Conservation (phyloP, 2,888 invertebrate genomes). For the Nomada goodeniana region DNA sequence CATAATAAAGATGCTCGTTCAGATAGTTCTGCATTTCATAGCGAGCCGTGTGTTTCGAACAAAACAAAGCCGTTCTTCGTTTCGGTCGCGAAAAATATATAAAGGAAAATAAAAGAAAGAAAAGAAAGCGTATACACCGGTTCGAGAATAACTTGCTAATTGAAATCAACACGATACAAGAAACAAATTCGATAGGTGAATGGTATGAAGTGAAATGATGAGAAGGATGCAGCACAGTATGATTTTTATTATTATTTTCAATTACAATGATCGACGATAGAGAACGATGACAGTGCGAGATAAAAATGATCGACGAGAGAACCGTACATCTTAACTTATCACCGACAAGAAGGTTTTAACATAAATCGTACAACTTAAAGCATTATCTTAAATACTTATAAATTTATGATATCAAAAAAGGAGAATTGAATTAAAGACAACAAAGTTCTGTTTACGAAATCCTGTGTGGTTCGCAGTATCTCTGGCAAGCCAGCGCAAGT, state of each 20-base stretch:
- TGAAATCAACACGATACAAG: constrained; percentile 12
- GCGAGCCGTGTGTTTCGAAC: neutral
- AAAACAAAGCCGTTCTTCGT: neutral
- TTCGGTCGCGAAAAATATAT: neutral
- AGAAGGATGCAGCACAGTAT: constrained; percentile 50
- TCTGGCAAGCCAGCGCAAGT: neutral
- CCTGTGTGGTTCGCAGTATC: neutral
- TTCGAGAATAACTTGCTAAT: constrained; percentile 4
- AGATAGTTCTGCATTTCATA: constrained; percentile 3
- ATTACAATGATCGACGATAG: constrained; percentile 54
- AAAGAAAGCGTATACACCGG: neutral
- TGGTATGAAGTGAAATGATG: constrained; percentile 64
- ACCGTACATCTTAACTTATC: neutral
- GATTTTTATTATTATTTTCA: constrained; percentile 68
- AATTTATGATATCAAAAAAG: neutral
- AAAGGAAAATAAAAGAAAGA: neutral
- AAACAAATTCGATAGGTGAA: constrained; percentile 41
- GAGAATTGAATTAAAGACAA: neutral
- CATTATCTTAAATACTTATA: neutral
- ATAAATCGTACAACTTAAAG: neutral
- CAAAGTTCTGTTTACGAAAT: neutral
- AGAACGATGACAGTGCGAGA: constrained; percentile 6
- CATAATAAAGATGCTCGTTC: neutral
- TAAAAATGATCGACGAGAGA: constrained; percentile 5
- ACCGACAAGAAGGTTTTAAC: neutral